phyloP scores from a whole-genome alignment of 2,113 vertebrate genomes.

The Lepisosteus oculatus region DNA sequence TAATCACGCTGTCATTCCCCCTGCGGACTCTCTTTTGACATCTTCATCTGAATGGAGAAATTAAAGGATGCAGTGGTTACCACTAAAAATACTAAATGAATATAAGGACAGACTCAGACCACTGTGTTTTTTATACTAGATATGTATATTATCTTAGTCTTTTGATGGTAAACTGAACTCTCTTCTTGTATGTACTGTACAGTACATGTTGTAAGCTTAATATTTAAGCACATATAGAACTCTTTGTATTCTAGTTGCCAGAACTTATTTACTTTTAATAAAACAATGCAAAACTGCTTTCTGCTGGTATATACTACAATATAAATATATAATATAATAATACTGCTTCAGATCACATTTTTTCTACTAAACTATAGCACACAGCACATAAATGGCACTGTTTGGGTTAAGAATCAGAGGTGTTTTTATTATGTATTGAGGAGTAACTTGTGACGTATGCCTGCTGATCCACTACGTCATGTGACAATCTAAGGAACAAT shows the following conservation, averaged over 20 bases:
- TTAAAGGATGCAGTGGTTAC: constrained; percentile 31
- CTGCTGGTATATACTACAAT: neutral
- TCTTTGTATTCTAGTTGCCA: too few species aligned
- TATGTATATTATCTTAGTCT: neutral
- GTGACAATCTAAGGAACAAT: neutral
- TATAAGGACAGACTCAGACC: neutral
- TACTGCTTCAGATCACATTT: too few species aligned
- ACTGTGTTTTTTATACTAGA: neutral
- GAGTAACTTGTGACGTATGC: neutral
- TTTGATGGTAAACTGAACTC: too few species aligned
- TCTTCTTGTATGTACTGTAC: too few species aligned
- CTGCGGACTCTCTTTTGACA: constrained; percentile 71
- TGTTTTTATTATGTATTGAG: too few species aligned
- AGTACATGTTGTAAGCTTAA: too few species aligned
- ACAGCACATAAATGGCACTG: too few species aligned
- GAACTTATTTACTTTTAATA: neutral
- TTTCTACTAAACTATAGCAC: too few species aligned
- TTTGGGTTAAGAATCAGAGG: too few species aligned
- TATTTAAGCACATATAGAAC: too few species aligned
- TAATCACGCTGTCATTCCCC: constrained; percentile 75
- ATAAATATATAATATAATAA: neutral
- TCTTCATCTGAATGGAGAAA: constrained; percentile 63
- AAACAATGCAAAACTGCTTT: neutral
- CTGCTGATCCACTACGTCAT: neutral
- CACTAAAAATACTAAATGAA: neutral